A percentile compares a stretch with the other conserved stretches of the same genome.
phyloP scores from a whole-genome alignment of 92 coral and sea anemone species.

The Bergia puertoricense region DNA sequence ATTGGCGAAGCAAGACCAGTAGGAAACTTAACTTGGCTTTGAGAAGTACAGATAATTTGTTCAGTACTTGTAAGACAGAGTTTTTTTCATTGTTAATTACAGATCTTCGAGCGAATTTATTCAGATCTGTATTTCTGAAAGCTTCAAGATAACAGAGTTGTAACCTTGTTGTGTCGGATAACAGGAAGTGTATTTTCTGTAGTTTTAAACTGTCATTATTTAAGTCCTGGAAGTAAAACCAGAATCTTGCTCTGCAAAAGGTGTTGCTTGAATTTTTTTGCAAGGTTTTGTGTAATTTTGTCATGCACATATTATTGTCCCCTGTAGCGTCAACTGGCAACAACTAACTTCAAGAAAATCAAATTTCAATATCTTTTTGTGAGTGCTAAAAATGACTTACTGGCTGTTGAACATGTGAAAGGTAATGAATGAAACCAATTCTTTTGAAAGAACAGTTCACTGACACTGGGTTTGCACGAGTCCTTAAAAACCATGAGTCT shows the following conservation, averaged over 20 bases:
- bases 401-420: too few relatives aligned
- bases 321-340: too few relatives aligned
- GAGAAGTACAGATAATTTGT: background rate
- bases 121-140: constrained; percentile 5
- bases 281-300: background rate
- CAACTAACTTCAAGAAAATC: too few relatives aligned
- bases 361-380: too few relatives aligned
- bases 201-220: constrained; percentile 32
- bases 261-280: too few relatives aligned
- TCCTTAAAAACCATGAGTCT: too few relatives aligned
- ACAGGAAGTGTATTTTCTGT: background rate
- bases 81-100: background rate
- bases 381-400: too few relatives aligned
- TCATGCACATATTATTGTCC: too few relatives aligned
- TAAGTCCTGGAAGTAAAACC: constrained; percentile 6
- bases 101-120: background rate
- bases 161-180: background rate
- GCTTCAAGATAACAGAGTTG: background rate
- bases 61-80: background rate
- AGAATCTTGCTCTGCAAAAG: background rate
- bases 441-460: too few relatives aligned
- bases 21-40: background rate
- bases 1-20: background rate
- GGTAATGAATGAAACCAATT: too few relatives aligned
- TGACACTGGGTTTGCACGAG: too few relatives aligned